Evolutionary conservation across 2,797 vertebrate species (phyloP), one percentile per base, ranked within the genome.

Genomic region (Diceros bicornis): DNA sequence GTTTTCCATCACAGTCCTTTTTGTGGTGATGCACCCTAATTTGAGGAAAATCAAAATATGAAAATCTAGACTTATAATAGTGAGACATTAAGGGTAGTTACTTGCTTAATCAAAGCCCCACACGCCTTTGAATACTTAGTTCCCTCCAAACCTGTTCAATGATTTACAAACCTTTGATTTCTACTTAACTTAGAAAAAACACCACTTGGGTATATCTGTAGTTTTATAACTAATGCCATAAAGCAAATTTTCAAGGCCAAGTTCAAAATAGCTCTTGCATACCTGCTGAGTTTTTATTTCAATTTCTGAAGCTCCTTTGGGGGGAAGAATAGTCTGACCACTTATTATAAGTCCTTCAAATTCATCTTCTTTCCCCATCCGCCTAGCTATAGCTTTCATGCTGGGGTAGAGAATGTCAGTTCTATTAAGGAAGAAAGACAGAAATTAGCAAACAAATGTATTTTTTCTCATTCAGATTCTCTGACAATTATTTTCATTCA

Each of bases 201-300:
- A 57, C 16, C 50, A 50, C 85, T 88, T 78, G 2, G 37, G 27
- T 44, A 17, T n/a, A 57, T 44, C 47, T 50, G 2, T 44, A 55
- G n/a, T 59, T 69, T 85, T 50, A 69, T n/a, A 79, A 23, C 18
- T 78, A 89, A 72, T 41, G 18, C 44, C 52, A 81, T 52, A 84
- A 74, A 86, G 44, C 6, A 81, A 55, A 12, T 20, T 92, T 83
- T 81, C 82, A 86, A 95, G 94, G 57, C 61, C 69, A 81, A 32
- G 81, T 79, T 94, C 89, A 66, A 83, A 93, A 96, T n/a, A 74
- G 34, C 20, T 88, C 37, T 4, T 75, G 21, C 61, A 98, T 98
- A 99, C 99, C 99, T 99, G 99, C 64, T 96, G 98, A 89, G 96
- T 88, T 98, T 99, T 99, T 90, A 99, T 98, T 78, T 99, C 97